Evolutionary conservation across 92 coral and sea anemone genomes (phyloP).

Genomic region (Nematostella vectensis): DNA sequence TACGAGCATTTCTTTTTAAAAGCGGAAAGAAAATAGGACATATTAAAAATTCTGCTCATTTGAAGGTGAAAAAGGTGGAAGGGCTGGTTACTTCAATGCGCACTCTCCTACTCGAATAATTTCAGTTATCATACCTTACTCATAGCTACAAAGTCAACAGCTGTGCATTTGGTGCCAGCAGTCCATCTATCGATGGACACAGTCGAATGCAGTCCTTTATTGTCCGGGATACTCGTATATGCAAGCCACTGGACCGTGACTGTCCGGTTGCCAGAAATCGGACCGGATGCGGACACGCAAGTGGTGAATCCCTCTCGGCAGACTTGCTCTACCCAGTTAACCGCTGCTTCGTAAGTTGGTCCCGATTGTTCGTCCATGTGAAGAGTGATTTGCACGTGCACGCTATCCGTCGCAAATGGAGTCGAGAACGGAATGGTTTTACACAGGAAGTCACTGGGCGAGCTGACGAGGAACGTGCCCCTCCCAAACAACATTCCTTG

Average conservation of each 20-base stretch:
- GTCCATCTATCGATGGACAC: conserved; percentile 20
- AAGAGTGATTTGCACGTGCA: conserved; percentile 53
- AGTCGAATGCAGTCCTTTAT: conserved; percentile 14
- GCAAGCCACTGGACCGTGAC: conserved; percentile 45
- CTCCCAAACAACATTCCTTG: conserved; percentile 8
- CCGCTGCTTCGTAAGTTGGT: conserved; percentile 63
- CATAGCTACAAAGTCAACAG: conserved; percentile 22
- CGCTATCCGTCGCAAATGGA: conserved; percentile 16
- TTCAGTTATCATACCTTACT: no score
- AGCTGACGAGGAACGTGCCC: conserved; percentile 16
- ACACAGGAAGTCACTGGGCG: conserved; percentile 29
- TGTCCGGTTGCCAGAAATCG: conserved; percentile 41
- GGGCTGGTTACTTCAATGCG: no score
- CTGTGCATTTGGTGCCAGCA: conserved; percentile 35
- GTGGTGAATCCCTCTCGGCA: conserved; percentile 31
- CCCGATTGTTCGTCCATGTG: conserved; percentile 40
- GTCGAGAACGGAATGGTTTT: conserved; percentile 16
- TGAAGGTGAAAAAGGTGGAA: no score
- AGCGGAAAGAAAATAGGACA: background rate
- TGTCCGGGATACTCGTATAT: conserved; percentile 27
- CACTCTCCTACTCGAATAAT: no score
- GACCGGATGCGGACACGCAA: conserved; percentile 51
- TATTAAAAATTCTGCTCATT: background rate
- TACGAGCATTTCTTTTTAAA: background rate
- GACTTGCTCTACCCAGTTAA: conserved; percentile 61